Conservation (phyloP, 2,888 invertebrate species). For the Ceratothoa steindachneri region DNA sequence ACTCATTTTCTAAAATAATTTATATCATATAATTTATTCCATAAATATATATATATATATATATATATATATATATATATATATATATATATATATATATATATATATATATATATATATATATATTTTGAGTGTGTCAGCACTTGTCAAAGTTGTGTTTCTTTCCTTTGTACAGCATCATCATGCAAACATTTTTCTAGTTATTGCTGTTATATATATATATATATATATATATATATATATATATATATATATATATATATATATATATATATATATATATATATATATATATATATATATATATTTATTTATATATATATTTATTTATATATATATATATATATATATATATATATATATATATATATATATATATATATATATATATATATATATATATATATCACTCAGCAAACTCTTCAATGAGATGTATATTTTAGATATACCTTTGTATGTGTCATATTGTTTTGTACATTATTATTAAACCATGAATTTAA, state of each 20-base stretch:
- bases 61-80: slow-evolving; percentile 11
- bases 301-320: too few species aligned
- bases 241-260: too few species aligned
- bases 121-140: slow-evolving; percentile 6
- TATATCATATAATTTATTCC: slow-evolving; percentile 10
- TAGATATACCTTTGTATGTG: not conserved
- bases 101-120: slow-evolving; percentile 19
- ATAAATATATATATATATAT: slow-evolving; percentile 21
- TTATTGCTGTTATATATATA: too few species aligned
- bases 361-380: not conserved
- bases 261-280: too few species aligned
- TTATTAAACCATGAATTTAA: not conserved
- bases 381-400: slow-evolving; percentile 9
- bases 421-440: slow-evolving; percentile 2
- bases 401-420: too few species aligned
- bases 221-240: too few species aligned
- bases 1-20: slow-evolving; percentile 36
- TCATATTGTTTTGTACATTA: slow-evolving; percentile 4
- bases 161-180: not conserved
- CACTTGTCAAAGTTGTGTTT: not conserved
- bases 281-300: too few species aligned
- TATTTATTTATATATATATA: slow-evolving; percentile 2
- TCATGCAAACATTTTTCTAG: too few species aligned
- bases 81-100: not conserved
- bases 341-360: slow-evolving; percentile 15